Evolutionary conservation across 2,888 invertebrate species (phyloP).

Genomic region (Morinoia aosen): DNA sequence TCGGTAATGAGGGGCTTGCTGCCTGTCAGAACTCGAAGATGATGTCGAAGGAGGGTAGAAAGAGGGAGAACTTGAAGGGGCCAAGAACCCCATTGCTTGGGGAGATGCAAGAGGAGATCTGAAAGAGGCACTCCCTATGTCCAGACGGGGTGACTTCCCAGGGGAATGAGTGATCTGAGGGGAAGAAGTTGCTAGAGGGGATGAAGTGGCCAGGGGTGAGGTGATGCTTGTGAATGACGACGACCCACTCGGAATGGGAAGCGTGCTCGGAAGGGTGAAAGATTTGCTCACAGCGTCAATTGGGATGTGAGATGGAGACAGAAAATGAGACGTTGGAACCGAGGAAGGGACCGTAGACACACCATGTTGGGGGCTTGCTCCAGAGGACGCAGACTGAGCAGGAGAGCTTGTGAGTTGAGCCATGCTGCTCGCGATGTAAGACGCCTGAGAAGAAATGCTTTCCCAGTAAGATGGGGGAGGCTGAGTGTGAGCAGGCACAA

Average conservation of each 20-base stretch:
- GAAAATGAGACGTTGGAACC: conserved; percentile 7
- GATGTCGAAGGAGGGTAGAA: conserved; percentile 40
- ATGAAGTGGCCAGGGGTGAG: conserved; percentile 63
- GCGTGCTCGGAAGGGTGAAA: conserved; percentile 56
- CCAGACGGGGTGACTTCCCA: conserved; percentile 58
- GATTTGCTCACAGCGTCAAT: conserved; percentile 1
- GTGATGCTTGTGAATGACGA: conserved; percentile 54
- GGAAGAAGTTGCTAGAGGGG: conserved; percentile 58
- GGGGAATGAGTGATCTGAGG: conserved; percentile 47
- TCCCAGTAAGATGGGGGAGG: conserved; percentile 64
- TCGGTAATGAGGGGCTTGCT: conserved; percentile 21
- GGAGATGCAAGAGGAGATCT: conserved; percentile 58
- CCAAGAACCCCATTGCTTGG: conserved; percentile 20
- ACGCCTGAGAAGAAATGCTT: conserved; percentile 55
- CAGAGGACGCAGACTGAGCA: conserved; percentile 25
- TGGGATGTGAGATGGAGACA: conserved; percentile 49
- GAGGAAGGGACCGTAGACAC: conserved; percentile 26
- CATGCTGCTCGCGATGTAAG: conserved; percentile 6
- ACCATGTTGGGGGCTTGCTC: conserved; percentile 35
- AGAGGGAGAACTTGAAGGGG: conserved; percentile 18
- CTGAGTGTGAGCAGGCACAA: conserved; percentile 59
- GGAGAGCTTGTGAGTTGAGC: conserved; percentile 16
- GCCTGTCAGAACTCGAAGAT: conserved; percentile 32
- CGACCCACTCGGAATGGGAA: conserved; percentile 59
- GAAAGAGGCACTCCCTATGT: conserved; percentile 57